These are phyloP conservation scores for Gallinago paraguaiae DNA, from an alignment of 2,113 vertebrate genomes.

Conservation along the genomic window DNA sequence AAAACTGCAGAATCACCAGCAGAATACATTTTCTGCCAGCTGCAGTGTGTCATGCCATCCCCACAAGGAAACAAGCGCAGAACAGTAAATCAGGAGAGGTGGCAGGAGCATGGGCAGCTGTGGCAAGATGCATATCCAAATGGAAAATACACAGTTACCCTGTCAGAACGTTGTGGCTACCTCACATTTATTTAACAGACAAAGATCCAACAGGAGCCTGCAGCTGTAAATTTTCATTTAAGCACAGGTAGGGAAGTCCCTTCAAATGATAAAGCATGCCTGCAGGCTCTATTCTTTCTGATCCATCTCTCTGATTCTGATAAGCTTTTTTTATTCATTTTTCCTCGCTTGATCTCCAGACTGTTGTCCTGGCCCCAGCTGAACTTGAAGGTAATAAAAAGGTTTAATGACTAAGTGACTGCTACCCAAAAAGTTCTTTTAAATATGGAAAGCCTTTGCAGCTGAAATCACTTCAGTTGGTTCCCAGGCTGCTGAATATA, in stretches of 20 bases:
- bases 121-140: neutral
- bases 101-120: neutral
- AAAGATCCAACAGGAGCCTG: neutral
- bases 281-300: neutral
- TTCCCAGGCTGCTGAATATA: neutral
- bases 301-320: neutral
- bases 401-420: neutral
- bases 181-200: neutral
- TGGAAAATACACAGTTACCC: neutral
- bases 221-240: slow-evolving; percentile 13
- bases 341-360: neutral
- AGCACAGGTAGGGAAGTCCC: neutral
- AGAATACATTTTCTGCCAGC: neutral
- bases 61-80: neutral
- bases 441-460: neutral
- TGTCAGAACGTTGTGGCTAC: neutral
- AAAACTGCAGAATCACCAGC: neutral
- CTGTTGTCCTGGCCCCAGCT: neutral
- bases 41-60: neutral
- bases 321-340: neutral
- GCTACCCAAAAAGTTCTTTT: neutral
- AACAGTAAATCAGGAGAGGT: neutral
- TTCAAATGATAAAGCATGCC: neutral
- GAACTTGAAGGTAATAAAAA: neutral
- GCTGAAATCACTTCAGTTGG: neutral